A percentile compares a stretch with the other conserved stretches of the same genome.
Evolutionary conservation across 2,113 vertebrate genomes (phyloP).

Genomic region (Cavia porcellus): DNA sequence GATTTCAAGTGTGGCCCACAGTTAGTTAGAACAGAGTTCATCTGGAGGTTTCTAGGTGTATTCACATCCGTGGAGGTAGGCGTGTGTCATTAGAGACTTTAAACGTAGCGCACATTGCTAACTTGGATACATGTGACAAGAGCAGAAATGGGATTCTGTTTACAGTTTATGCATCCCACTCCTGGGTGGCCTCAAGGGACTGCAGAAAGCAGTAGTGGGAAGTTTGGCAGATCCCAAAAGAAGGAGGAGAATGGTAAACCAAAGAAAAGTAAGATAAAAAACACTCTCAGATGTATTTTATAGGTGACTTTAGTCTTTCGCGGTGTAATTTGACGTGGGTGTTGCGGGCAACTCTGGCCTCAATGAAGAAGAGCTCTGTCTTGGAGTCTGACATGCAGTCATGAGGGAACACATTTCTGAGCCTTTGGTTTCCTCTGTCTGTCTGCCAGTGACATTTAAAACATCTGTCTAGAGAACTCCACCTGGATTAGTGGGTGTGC

Average conservation of each 20-base stretch:
- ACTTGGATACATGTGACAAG: not conserved
- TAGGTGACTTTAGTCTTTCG: not conserved
- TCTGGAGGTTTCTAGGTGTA: not conserved
- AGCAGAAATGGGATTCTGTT: not conserved
- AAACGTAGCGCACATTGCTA: not conserved
- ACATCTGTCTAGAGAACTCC: conserved; percentile 50
- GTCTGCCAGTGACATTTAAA: conserved; percentile 62
- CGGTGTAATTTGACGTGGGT: not conserved
- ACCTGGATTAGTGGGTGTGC: not conserved
- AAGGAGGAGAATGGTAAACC: not conserved
- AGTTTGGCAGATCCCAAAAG: not conserved
- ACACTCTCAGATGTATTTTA: not conserved
- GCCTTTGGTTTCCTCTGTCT: conserved; percentile 51
- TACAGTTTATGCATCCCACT: not conserved
- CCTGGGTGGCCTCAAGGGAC: not conserved
- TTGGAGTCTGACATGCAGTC: conserved; percentile 38
- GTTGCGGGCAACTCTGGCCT: not conserved
- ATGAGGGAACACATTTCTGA: conserved; percentile 33
- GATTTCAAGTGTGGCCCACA: not conserved
- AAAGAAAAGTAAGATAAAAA: conserved; percentile 22
- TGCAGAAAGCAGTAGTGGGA: not conserved
- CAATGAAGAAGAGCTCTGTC: not conserved
- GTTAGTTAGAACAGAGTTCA: not conserved
- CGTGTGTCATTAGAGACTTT: not conserved
- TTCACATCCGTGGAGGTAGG: not conserved